phyloP scores from a whole-genome alignment of 2,888 invertebrate genomes.

The Fragum whitleyi region DNA sequence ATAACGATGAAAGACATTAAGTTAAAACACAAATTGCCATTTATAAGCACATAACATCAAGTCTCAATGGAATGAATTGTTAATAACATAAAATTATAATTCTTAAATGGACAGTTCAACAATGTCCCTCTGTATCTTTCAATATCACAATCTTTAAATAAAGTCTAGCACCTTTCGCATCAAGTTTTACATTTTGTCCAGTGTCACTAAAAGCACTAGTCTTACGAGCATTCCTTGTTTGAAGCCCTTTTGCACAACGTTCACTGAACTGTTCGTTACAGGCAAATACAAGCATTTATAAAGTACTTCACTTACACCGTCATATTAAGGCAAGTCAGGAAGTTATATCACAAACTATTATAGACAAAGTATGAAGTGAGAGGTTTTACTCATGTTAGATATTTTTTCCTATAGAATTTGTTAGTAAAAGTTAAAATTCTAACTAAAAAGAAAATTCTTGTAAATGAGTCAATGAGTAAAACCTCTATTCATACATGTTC shows the following conservation, averaged over 20 bases:
- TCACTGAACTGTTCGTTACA: background rate
- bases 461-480: no score
- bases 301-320: background rate
- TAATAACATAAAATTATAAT: background rate
- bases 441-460: no score
- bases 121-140: background rate
- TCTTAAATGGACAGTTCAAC: background rate
- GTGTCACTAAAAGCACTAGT: background rate
- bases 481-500: no score
- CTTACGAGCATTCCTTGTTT: background rate
- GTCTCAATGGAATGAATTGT: slow-evolving; percentile 21
- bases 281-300: background rate
- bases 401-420: no score
- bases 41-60: slow-evolving; percentile 24
- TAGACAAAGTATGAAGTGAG: background rate
- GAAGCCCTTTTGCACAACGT: background rate
- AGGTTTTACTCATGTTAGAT: background rate
- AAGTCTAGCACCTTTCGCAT: background rate
- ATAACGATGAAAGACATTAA: slow-evolving; percentile 29
- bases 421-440: no score
- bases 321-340: background rate
- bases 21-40: slow-evolving; percentile 24
- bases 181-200: background rate
- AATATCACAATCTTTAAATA: background rate
- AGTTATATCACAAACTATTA: background rate